Conservation (phyloP, 2,888 invertebrate species). For the Elegia similella region DNA sequence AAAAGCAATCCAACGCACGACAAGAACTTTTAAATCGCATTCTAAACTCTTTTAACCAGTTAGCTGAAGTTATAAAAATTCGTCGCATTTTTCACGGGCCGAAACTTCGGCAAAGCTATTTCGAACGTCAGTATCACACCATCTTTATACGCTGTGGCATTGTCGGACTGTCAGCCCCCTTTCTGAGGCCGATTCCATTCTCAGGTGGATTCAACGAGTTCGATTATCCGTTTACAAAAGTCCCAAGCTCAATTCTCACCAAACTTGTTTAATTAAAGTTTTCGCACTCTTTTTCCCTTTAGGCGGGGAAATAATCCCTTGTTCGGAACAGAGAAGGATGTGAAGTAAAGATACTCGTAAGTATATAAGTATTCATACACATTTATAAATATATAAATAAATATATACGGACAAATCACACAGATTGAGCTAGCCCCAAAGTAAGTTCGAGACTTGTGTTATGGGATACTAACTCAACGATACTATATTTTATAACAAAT, state of each 20-base stretch:
- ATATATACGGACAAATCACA: too few species aligned
- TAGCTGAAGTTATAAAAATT: slow-evolving; percentile 49
- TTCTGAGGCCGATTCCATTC: slow-evolving; percentile 47
- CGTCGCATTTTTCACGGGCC: slow-evolving; percentile 37
- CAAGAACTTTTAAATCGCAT: neutral
- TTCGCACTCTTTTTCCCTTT: slow-evolving; percentile 80
- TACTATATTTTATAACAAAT: too few species aligned
- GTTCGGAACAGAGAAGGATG: slow-evolving; percentile 45
- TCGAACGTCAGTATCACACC: slow-evolving; percentile 42
- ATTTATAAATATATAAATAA: too few species aligned
- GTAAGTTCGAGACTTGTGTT: too few species aligned
- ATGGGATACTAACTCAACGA: too few species aligned
- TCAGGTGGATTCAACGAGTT: slow-evolving; percentile 72
- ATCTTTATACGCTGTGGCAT: slow-evolving; percentile 30
- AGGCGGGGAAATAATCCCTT: slow-evolving; percentile 74
- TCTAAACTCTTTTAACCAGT: slow-evolving; percentile 28
- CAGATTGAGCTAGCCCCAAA: too few species aligned
- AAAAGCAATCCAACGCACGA: slow-evolving; percentile 3
- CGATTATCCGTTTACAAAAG: slow-evolving; percentile 79
- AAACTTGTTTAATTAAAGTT: slow-evolving; percentile 82
- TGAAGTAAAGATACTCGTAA: slow-evolving; percentile 20
- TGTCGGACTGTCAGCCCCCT: slow-evolving; percentile 46
- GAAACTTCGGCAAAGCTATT: slow-evolving; percentile 30
- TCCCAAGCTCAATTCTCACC: slow-evolving; percentile 72
- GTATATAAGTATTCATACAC: too few species aligned